phyloP scores from a whole-genome alignment of 2,888 invertebrate genomes.

The Synergus itoensis region DNA sequence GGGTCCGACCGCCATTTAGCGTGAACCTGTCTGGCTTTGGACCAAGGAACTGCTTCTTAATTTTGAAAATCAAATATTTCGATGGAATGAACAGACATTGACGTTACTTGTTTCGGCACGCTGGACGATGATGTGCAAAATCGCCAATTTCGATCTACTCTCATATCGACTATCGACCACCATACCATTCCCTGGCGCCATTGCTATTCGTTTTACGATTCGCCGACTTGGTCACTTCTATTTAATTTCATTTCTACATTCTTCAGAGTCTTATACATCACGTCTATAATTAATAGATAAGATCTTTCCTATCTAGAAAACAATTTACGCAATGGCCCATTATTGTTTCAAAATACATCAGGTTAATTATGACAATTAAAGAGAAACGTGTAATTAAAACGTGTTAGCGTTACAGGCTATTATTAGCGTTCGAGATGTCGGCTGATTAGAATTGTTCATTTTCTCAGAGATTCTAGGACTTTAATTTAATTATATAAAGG shows the following conservation, averaged over 20 bases:
- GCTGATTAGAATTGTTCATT: not conserved
- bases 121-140: conserved; percentile 52
- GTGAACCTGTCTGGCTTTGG: conserved; percentile 72
- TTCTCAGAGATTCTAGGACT: not conserved
- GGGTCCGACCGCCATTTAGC: conserved; percentile 75
- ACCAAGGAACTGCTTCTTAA: conserved; percentile 64
- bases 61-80: conserved; percentile 67
- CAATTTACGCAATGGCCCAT: conserved; percentile 30
- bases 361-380: not conserved
- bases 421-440: not conserved
- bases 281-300: conserved; percentile 31
- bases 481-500: not conserved
- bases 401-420: too few species aligned
- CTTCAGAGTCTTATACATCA: conserved; percentile 20
- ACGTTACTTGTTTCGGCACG: conserved; percentile 41
- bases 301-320: conserved; percentile 7
- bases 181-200: conserved; percentile 32
- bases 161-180: conserved; percentile 23
- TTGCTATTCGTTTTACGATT: conserved; percentile 39
- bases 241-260: conserved; percentile 37
- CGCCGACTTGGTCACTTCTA: conserved; percentile 40
- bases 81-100: conserved; percentile 51
- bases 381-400: not conserved
- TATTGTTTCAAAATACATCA: not conserved
- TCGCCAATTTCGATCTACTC: conserved; percentile 47